A percentile compares a stretch with the other conserved stretches of the same genome.
These are phyloP conservation scores for Phocoena sinus DNA, from an alignment of 2,113 vertebrate genomes.

Conservation along the genomic window DNA sequence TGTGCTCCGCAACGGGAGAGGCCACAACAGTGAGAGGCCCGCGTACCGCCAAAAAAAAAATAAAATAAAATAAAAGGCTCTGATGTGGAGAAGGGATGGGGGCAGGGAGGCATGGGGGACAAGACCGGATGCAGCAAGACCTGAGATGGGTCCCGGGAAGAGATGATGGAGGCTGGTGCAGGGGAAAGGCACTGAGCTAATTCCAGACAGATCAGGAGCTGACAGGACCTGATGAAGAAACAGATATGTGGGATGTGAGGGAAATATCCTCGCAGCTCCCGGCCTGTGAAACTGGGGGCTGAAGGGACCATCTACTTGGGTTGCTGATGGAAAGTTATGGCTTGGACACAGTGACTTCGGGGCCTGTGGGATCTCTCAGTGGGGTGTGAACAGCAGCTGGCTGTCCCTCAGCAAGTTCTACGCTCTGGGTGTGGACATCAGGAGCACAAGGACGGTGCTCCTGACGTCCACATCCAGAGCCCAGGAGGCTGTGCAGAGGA, in stretches of 20 bases:
- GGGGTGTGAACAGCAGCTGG: neutral
- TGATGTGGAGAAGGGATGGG: neutral
- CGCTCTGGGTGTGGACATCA: neutral
- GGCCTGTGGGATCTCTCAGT: neutral
- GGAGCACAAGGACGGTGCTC: neutral
- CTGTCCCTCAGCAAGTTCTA: neutral
- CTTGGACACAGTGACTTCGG: neutral
- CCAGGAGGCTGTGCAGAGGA: neutral
- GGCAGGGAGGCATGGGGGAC: neutral
- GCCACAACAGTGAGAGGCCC: no score
- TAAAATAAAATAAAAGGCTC: no score
- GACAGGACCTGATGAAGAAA: neutral
- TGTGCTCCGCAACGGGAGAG: no score
- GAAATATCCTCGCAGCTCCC: neutral
- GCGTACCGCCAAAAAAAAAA: no score
- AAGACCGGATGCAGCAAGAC: neutral
- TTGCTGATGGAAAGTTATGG: neutral
- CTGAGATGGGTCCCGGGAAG: neutral
- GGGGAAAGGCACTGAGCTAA: neutral
- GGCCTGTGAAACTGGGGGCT: neutral
- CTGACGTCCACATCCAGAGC: no score
- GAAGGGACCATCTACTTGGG: neutral
- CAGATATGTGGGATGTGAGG: neutral
- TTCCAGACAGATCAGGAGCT: neutral
- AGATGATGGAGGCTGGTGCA: neutral